Evolutionary conservation across 2,888 invertebrate genomes (phyloP).

Genomic region (Megamerina dolium): DNA sequence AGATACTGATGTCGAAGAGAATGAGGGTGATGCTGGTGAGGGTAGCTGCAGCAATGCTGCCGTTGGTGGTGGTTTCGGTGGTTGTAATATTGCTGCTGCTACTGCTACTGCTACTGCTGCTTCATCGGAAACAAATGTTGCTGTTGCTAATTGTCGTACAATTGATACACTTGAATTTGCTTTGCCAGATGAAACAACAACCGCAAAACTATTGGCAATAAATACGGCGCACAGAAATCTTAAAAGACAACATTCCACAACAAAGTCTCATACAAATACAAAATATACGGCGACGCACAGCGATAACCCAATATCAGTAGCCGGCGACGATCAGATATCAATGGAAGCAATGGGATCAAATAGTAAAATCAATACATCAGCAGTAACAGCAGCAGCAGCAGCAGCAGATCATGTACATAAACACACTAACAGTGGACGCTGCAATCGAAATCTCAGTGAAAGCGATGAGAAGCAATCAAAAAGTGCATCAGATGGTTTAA

Average conservation of each 20-base stretch:
- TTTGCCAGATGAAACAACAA: constrained; percentile 44
- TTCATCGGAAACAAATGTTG: constrained; percentile 4
- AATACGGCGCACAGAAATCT: constrained; percentile 39
- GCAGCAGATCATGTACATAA: no score
- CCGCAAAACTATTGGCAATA: constrained; percentile 42
- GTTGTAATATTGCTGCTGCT: constrained; percentile 23
- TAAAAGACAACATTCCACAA: constrained; percentile 34
- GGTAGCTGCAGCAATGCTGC: constrained; percentile 33
- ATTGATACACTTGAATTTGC: constrained; percentile 32
- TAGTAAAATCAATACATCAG: no score
- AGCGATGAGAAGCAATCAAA: background rate
- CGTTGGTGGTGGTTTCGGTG: constrained; percentile 15
- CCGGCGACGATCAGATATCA: no score
- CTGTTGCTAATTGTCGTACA: background rate
- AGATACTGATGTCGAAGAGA: constrained; percentile 38
- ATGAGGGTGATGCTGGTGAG: constrained; percentile 24
- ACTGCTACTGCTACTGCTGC: constrained; percentile 8
- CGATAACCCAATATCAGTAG: no score
- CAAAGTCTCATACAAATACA: constrained; percentile 14
- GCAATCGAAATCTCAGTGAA: no score
- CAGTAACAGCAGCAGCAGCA: background rate
- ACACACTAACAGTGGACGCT: no score
- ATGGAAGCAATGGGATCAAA: no score
- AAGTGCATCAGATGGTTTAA: constrained; percentile 3
- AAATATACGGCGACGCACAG: no score